Evolutionary conservation across 1,140 invertebrate genomes (phyloP).

Genomic region (Orchestia grillus): DNA sequence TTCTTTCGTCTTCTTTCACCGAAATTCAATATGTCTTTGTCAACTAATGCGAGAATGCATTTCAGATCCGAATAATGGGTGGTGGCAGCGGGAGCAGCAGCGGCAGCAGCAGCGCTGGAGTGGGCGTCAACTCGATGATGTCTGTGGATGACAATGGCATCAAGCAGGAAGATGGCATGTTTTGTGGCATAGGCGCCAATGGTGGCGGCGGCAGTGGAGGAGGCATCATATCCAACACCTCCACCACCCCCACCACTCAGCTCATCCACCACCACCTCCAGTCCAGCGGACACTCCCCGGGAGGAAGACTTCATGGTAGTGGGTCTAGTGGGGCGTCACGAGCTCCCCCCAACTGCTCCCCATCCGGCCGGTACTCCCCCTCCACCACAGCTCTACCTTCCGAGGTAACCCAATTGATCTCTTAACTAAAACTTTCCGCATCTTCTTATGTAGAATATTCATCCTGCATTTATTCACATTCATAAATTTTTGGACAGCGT

Average conservation of each 20-base stretch:
- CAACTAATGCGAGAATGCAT: neutral
- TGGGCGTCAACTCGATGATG: neutral
- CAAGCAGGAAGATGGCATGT: slow-evolving; percentile 41
- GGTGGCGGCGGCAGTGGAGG: neutral
- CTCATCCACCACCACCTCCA: slow-evolving; percentile 49
- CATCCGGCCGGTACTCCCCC: slow-evolving; percentile 13
- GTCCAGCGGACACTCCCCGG: slow-evolving; percentile 19
- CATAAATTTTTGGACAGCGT: too few species aligned
- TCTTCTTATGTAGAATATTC: too few species aligned
- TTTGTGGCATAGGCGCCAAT: neutral
- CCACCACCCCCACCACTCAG: slow-evolving; percentile 41
- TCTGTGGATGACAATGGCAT: neutral
- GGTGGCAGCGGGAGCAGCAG: slow-evolving; percentile 5
- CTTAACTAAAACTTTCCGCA: neutral
- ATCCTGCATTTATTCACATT: too few species aligned
- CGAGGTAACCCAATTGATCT: neutral
- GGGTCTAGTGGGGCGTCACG: neutral
- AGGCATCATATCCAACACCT: slow-evolving; percentile 24
- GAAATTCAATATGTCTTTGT: neutral
- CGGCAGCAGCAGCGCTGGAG: neutral
- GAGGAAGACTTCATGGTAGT: neutral
- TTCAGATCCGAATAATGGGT: slow-evolving; percentile 47
- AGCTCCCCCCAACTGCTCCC: neutral
- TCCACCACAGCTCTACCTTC: slow-evolving; percentile 33
- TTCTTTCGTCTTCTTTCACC: too few species aligned